Evolutionary conservation across 2,888 invertebrate genomes (phyloP).

Genomic region (Latrodectus hesperus): DNA sequence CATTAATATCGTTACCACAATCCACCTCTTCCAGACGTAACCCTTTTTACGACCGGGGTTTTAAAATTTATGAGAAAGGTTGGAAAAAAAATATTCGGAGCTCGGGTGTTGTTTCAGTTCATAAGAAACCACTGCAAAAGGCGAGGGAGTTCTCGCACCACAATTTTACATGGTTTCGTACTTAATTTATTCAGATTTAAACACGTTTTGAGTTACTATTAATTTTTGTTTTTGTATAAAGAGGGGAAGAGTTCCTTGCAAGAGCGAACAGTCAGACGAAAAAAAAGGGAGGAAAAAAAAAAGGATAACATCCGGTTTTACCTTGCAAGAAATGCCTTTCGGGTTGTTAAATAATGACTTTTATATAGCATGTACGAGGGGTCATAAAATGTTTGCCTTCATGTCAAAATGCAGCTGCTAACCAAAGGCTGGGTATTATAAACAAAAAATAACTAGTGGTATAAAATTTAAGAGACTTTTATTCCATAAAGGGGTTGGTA

Average conservation of each 20-base stretch:
- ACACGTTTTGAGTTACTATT: background rate
- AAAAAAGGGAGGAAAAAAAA: background rate
- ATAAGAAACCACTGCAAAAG: background rate
- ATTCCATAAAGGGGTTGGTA: background rate
- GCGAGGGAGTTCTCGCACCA: background rate
- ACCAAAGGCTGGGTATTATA: background rate
- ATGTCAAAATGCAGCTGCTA: background rate
- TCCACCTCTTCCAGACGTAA: background rate
- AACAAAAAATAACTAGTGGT: background rate
- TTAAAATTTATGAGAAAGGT: background rate
- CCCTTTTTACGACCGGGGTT: background rate
- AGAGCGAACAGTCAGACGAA: background rate
- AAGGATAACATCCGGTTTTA: constrained; percentile 1
- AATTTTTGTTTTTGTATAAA: background rate
- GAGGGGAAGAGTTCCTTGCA: background rate
- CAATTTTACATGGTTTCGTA: background rate
- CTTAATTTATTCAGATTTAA: constrained; percentile 3
- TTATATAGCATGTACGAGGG: background rate
- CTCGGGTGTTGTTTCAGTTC: background rate
- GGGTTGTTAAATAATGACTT: constrained; percentile 1
- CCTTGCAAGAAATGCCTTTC: background rate
- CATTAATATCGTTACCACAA: background rate
- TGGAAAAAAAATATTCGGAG: background rate
- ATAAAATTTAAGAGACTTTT: background rate
- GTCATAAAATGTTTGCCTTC: background rate